Conservation (phyloP, 2,888 invertebrate species). For the Tanypteryx hageni region DNA sequence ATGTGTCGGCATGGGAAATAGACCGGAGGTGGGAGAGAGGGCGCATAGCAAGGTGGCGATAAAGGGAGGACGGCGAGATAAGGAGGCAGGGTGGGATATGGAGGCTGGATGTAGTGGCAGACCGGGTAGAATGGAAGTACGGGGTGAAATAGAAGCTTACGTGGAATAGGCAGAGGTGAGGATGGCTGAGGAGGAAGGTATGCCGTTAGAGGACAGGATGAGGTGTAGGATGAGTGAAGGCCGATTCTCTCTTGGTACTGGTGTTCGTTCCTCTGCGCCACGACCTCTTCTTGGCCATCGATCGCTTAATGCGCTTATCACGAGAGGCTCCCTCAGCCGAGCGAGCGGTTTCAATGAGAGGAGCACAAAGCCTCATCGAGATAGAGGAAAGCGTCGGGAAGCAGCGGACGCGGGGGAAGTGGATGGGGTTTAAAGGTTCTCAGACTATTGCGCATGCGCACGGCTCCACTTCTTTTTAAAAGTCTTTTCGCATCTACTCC, state of each 20-base stretch:
- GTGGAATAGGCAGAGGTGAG: no score
- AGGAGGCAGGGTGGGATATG: not conserved
- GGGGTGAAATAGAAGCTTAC: no score
- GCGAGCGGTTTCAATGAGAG: constrained; percentile 60
- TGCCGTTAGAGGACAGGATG: no score
- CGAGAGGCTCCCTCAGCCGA: constrained; percentile 45
- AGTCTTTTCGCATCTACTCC: constrained; percentile 26
- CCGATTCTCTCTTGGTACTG: not conserved
- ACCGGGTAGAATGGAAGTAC: no score
- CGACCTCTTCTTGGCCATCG: constrained; percentile 28
- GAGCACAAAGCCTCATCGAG: constrained; percentile 60
- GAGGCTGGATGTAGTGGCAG: no score
- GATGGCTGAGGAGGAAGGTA: no score
- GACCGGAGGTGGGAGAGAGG: not conserved
- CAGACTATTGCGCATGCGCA: constrained; percentile 33
- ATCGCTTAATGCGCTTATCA: constrained; percentile 62
- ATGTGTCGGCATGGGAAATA: not conserved
- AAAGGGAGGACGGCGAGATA: not conserved
- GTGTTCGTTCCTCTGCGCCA: constrained; percentile 1
- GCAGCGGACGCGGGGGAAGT: constrained; percentile 42
- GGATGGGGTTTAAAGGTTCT: constrained; percentile 44
- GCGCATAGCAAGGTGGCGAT: not conserved
- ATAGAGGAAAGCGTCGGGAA: constrained; percentile 16
- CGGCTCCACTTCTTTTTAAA: not conserved
- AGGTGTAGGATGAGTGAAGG: not conserved